phyloP scores from a whole-genome alignment of 2,888 invertebrate genomes.

The Nemotelus nigrinus region DNA sequence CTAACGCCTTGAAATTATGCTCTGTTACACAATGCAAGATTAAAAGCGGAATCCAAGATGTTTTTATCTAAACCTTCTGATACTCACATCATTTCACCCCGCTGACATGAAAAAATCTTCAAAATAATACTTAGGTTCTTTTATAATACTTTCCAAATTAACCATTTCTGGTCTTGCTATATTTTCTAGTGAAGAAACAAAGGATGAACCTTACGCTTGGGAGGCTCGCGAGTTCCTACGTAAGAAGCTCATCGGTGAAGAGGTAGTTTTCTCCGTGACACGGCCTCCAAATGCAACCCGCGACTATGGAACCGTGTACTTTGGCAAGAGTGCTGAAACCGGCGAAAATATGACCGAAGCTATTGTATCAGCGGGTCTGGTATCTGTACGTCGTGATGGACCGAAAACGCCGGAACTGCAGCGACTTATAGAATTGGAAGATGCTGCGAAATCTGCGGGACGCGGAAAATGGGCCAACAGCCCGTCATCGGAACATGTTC shows the following conservation, averaged over 20 bases:
- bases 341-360: constrained; percentile 90
- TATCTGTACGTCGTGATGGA: constrained; percentile 78
- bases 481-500: constrained; percentile 73
- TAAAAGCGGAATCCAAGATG: constrained; percentile 60
- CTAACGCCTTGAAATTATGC: constrained; percentile 25
- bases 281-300: constrained; percentile 84
- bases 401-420: constrained; percentile 74
- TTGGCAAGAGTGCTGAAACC: constrained; percentile 80
- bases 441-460: constrained; percentile 85
- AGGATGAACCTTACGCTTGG: constrained; percentile 96
- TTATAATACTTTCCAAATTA: too few relatives aligned
- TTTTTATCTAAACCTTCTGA: constrained; percentile 50
- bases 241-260: constrained; percentile 90
- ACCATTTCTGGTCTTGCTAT: too few relatives aligned
- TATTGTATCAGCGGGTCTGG: constrained; percentile 89
- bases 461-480: constrained; percentile 82
- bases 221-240: constrained; percentile 95
- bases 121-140: too few relatives aligned
- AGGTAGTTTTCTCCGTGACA: constrained; percentile 86
- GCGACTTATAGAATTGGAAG: constrained; percentile 85
- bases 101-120: constrained; percentile 53
- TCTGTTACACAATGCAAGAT: constrained; percentile 50
- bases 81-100: constrained; percentile 63
- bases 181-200: constrained; percentile 73
- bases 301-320: constrained; percentile 87